Percentiles rank a stretch among this genome's conserved stretches.
Conservation (phyloP, 2,888 invertebrate species). For the Tortrix viridana region DNA sequence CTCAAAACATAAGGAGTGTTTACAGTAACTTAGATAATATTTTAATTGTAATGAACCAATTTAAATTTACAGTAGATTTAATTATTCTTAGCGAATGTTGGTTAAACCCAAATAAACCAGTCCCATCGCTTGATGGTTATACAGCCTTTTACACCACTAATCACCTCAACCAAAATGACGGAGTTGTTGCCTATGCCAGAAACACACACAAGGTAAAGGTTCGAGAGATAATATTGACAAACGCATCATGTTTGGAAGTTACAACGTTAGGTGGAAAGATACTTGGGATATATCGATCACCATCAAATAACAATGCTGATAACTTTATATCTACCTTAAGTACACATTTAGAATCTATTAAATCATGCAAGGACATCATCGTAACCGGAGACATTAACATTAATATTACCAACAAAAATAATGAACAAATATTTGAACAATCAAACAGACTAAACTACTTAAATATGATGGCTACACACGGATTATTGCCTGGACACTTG, state of each 20-base stretch:
- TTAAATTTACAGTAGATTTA: slow-evolving; percentile 27
- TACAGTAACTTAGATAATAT: slow-evolving; percentile 31
- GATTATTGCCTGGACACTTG: neutral
- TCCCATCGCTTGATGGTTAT: slow-evolving; percentile 19
- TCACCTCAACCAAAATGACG: slow-evolving; percentile 34
- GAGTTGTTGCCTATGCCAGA: slow-evolving; percentile 35
- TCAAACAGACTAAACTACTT: slow-evolving; percentile 7
- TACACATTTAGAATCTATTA: slow-evolving; percentile 3
- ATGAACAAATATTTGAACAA: neutral
- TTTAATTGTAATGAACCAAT: slow-evolving; percentile 1
- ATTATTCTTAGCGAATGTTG: slow-evolving; percentile 39
- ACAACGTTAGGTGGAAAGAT: neutral
- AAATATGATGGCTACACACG: slow-evolving; percentile 2
- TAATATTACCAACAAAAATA: slow-evolving; percentile 5
- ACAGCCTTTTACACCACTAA: slow-evolving; percentile 10
- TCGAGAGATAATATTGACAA: slow-evolving; percentile 3
- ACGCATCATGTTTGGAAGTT: slow-evolving; percentile 19
- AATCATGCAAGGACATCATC: slow-evolving; percentile 1
- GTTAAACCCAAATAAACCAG: slow-evolving; percentile 13
- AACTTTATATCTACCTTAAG: slow-evolving; percentile 9
- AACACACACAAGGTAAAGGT: slow-evolving; percentile 11
- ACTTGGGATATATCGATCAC: slow-evolving; percentile 24
- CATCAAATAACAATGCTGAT: slow-evolving; percentile 9
- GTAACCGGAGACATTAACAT: slow-evolving; percentile 30
- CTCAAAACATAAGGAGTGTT: slow-evolving; percentile 38